These are phyloP conservation scores for Cephus nigrinus DNA, from an alignment of 2,888 invertebrate species.

Conservation along the genomic window DNA sequence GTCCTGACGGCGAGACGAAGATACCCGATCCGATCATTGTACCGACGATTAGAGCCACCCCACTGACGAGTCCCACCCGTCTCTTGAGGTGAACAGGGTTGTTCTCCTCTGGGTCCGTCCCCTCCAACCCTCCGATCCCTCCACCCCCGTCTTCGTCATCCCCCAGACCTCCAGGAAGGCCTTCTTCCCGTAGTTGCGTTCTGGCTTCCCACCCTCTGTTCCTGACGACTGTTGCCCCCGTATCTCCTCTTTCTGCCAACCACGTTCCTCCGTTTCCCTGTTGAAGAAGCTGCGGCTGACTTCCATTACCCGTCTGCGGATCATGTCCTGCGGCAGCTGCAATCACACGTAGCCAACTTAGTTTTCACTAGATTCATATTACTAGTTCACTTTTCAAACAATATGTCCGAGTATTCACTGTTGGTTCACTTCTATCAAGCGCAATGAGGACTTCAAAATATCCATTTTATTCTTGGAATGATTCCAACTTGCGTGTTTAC, in stretches of 20 bases:
- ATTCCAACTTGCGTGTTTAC: neutral
- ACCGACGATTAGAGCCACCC: constrained; percentile 98
- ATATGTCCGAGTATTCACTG: neutral
- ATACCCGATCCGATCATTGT: constrained; percentile 99
- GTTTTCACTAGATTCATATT: neutral
- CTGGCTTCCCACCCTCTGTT: constrained; percentile 25
- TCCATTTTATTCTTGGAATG: neutral
- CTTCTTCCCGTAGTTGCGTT: constrained; percentile 29
- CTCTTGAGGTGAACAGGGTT: constrained; percentile 99
- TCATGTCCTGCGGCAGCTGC: constrained; percentile 59
- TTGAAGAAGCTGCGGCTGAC: constrained; percentile 41
- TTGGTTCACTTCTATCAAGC: neutral
- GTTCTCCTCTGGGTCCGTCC: constrained; percentile 93
- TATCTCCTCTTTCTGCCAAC: constrained; percentile 33
- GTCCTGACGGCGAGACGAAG: constrained; percentile 97
- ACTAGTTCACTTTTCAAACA: neutral
- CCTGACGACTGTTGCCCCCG: constrained; percentile 24
- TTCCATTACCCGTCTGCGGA: constrained; percentile 52
- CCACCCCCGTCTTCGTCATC: constrained; percentile 63
- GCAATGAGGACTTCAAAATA: neutral
- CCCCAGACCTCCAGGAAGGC: constrained; percentile 55
- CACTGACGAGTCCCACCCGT: constrained; percentile 99
- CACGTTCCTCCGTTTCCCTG: constrained; percentile 29
- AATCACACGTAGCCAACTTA: constrained; percentile 15
- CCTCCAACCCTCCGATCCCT: constrained; percentile 79